Evolutionary conservation across 2,113 vertebrate genomes (phyloP).

Genomic region (Lepus timidus): DNA sequence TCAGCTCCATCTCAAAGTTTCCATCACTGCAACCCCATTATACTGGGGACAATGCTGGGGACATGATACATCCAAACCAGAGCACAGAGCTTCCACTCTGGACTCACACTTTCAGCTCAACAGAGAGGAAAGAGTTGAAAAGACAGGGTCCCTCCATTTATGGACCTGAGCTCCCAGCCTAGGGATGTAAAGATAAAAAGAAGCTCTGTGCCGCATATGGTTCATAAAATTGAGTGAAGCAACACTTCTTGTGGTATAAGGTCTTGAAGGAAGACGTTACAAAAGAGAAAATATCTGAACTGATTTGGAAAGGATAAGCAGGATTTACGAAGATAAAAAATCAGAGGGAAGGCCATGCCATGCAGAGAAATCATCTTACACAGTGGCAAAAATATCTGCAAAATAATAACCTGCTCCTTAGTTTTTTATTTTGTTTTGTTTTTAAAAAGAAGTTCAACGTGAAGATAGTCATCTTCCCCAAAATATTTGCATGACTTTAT

Average conservation of each 20-base stretch:
- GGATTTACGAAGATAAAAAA: neutral
- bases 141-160: neutral
- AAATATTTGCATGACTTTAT: neutral
- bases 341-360: neutral
- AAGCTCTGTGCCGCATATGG: too few relatives aligned
- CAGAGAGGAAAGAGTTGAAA: constrained; percentile 11
- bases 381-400: neutral
- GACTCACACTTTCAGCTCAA: neutral
- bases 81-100: neutral
- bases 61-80: neutral
- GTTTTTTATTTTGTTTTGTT: neutral
- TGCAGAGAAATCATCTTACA: neutral
- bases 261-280: neutral
- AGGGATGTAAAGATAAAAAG: neutral
- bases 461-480: neutral
- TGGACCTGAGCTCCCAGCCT: neutral
- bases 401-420: neutral
- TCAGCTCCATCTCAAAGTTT: neutral
- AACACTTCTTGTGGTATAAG: neutral
- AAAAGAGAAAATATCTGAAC: neutral
- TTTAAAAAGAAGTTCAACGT: neutral
- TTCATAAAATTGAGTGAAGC: neutral
- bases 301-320: neutral
- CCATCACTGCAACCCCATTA: neutral
- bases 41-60: neutral